Conservation (phyloP, 1,140 invertebrate species). For the Drosophila pectinifera region DNA sequence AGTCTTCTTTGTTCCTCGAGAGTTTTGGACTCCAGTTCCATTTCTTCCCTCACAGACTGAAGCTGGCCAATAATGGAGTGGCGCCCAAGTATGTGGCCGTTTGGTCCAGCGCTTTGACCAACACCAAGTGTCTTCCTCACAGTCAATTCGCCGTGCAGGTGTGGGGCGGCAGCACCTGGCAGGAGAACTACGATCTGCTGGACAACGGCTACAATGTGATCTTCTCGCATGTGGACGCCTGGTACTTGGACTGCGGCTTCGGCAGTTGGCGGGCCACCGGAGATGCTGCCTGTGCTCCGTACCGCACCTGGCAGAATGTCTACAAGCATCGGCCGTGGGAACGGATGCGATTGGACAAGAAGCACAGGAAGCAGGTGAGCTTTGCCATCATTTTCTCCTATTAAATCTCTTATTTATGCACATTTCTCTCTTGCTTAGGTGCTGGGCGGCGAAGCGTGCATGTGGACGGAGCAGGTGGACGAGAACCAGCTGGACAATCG, state of each 20-base stretch:
- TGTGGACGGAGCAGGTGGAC: slow-evolving; percentile 90
- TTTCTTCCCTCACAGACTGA: slow-evolving; percentile 80
- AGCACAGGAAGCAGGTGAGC: slow-evolving; percentile 72
- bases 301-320: slow-evolving; percentile 92
- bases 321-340: slow-evolving; percentile 93
- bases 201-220: slow-evolving; percentile 91
- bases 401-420: no score
- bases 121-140: slow-evolving; percentile 89
- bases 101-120: slow-evolving; percentile 92
- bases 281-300: slow-evolving; percentile 91
- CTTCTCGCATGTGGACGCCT: slow-evolving; percentile 93
- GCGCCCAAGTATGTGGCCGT: slow-evolving; percentile 88
- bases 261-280: slow-evolving; percentile 90
- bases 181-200: slow-evolving; percentile 90
- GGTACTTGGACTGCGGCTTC: slow-evolving; percentile 94
- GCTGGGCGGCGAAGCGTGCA: slow-evolving; percentile 89
- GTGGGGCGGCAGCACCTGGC: slow-evolving; percentile 92
- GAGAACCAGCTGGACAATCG: slow-evolving; percentile 87
- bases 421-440: slow-evolving; percentile 84
- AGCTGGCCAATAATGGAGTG: slow-evolving; percentile 88
- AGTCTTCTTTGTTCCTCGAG: neutral
- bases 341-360: slow-evolving; percentile 78
- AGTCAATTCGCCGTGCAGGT: slow-evolving; percentile 88
- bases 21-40: no score
- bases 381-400: no score